Percentiles rank a stretch among this genome's conserved stretches.
These are phyloP conservation scores for Oplegnathus fasciatus DNA, from an alignment of 2,113 vertebrate species.

Conservation along the genomic window DNA sequence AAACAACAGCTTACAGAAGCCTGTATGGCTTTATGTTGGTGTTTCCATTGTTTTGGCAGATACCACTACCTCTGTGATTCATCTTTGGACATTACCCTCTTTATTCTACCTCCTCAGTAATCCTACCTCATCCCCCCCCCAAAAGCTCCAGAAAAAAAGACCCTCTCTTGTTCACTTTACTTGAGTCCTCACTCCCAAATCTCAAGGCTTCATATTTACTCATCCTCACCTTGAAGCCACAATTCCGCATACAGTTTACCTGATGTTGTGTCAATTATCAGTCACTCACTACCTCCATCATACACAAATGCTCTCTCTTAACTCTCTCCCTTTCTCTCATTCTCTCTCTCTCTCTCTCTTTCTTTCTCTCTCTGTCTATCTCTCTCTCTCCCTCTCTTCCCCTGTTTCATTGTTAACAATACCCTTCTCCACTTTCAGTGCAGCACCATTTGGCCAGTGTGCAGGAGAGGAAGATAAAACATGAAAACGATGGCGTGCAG, in stretches of 20 bases:
- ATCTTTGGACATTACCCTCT: slow-evolving; percentile 40
- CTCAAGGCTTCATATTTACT: slow-evolving; percentile 22
- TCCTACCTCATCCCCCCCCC: slow-evolving; percentile 13
- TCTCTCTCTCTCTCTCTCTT: slow-evolving; percentile 33
- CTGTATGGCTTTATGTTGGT: slow-evolving; percentile 39
- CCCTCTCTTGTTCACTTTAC: slow-evolving; percentile 21
- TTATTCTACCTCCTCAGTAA: slow-evolving; percentile 42
- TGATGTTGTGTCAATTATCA: slow-evolving; percentile 58
- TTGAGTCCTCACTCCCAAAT: slow-evolving; percentile 1
- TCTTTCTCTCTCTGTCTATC: slow-evolving; percentile 25
- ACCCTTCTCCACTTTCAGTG: slow-evolving; percentile 86
- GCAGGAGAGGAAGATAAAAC: slow-evolving; percentile 89
- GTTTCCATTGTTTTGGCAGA: slow-evolving; percentile 60
- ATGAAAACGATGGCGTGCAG: slow-evolving; percentile 88
- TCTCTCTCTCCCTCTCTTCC: slow-evolving; percentile 38
- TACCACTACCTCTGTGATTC: slow-evolving; percentile 39
- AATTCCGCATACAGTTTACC: slow-evolving; percentile 38
- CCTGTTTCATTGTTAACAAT: slow-evolving; percentile 81
- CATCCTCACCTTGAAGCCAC: slow-evolving; percentile 26
- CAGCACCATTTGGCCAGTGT: slow-evolving; percentile 88
- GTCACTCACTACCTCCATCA: slow-evolving; percentile 50
- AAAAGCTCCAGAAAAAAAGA: slow-evolving; percentile 15
- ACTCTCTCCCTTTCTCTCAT: slow-evolving; percentile 9
- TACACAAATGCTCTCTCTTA: slow-evolving; percentile 57
- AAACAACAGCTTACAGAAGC: slow-evolving; percentile 30